Base-by-base conservation (phyloP, 2,888 invertebrate genomes). In the Polydrusus tereticollis region DNA sequence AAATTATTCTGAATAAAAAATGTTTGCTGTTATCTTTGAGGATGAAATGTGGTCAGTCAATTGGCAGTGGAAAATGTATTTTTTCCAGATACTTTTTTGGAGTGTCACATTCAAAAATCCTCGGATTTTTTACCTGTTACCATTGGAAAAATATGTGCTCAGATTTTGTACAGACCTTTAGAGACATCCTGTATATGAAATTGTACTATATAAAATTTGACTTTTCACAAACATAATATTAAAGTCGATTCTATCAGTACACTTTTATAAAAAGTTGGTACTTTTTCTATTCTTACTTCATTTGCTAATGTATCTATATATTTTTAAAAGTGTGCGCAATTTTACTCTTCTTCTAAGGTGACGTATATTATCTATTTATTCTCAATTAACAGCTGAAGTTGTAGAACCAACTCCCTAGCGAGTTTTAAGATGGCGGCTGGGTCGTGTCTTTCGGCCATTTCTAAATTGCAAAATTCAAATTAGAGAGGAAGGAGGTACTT, bases 381-480 rank as follows among this genome's bases (percentile, higher is more conserved):
- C 86, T 96, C 96, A 76, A 97, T 96, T 73, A 97, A 88, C 79
- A 94, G 93, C 87, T 97, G 97, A 76, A 98, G 89, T 87, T 96
- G 94, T 71, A 93, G 87, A 7, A 97, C 96, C 75, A 98, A 88
- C 80, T 95, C 95, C 78, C 97, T 88, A 0, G 97, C 94, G 74
- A 97, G 87, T 75, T 92, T 90, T 69, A 98, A 86, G 38, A 98
- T 92, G 1, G 93, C 90, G 76, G 91, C 89, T 2, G 94, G 94
- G 83, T 97, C 93, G 85, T 98, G 98, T 75, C 95, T 89, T 84
- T 98, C 98, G 0, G 98, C 98, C 97, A 98, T 98, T 91, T 98
- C 98, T 97, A 88, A 72, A 89, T n/a, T n/a, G n/a, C n/a, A n/a
- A n/a, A n/a, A n/a, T n/a, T n/a, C n/a, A n/a, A n/a, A n/a, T n/a